Base-by-base conservation (phyloP, 2,113 vertebrate species). In the Falco punctatus region DNA sequence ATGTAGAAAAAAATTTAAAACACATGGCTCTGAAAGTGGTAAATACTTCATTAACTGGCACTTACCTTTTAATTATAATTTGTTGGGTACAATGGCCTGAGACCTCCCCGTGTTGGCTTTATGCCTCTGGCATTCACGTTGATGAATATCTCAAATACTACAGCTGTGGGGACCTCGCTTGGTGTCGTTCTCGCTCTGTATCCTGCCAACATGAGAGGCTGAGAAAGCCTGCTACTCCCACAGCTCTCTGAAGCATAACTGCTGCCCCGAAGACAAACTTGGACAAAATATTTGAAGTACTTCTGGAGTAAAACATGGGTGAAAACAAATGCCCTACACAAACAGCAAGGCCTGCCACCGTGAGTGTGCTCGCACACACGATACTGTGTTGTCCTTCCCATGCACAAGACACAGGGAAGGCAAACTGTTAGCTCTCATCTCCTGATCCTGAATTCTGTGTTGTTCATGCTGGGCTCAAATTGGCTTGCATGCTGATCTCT, bases 21-120 rank as follows among this genome's bases (percentile, higher is more conserved):
- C 20, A 46, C 49, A 54, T 28, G 54, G 27, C n/a, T 77, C 40
- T 72, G 17, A 59, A 86, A 66, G 85, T 15, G 20, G 49, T 80
- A 85, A 90, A 85, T 27, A 70, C 74, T 83, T 95, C 13, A 90
- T 11, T 46, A 93, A 58, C 3, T 73, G 59, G 40, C 75, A 71
- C 38, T 94, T 91, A 73, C 77, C 35, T 85, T 92, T 30, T 54
- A 86, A 90, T 94, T 90, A 73, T 42, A 81, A 92, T 96, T 95
- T 89, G 78, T 19, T 80, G 13, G 48, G 24, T 54, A 95, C 95
- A 97, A 96, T 93, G 77, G 86, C 54, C 46, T 22, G 79, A 86
- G 94, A 93, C 93, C 92, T 94, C 83, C 84, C 33, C 0, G 3
- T 66, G 59, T 46, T 96, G 93, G 88, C 83, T 71, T 65, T 42